Evolutionary conservation across 2,888 invertebrate species (phyloP).

Genomic region (Metacarcinus magister): DNA sequence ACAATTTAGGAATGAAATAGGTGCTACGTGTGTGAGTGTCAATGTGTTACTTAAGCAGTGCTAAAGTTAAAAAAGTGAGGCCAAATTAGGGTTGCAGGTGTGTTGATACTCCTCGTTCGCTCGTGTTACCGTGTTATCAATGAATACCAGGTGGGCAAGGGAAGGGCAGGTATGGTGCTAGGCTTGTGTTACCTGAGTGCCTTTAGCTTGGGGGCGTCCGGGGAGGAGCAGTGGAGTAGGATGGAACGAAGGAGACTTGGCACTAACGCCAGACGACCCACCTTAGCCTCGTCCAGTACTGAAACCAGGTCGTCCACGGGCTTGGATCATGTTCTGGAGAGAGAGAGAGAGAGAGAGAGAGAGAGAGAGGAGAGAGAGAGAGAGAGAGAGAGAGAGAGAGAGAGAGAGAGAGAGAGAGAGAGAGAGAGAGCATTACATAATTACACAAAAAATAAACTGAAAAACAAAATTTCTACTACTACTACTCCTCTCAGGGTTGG

Average conservation of each 20-base stretch:
- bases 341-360: not conserved
- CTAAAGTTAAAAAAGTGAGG: too few species aligned
- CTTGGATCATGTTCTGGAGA: slow-evolving; percentile 89
- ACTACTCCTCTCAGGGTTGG: not conserved
- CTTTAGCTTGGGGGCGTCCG: slow-evolving; percentile 31
- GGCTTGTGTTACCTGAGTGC: slow-evolving; percentile 59
- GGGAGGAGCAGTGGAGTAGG: slow-evolving; percentile 84
- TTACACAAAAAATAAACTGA: too few species aligned
- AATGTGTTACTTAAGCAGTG: too few species aligned
- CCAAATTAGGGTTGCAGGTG: too few species aligned
- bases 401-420: not conserved
- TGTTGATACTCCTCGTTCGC: too few species aligned
- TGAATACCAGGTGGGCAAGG: not conserved
- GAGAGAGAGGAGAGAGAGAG: not conserved
- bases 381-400: not conserved
- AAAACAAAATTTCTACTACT: not conserved
- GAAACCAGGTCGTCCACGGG: slow-evolving; percentile 88
- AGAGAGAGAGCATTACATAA: not conserved
- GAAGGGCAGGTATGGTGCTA: not conserved
- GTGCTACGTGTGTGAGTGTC: too few species aligned
- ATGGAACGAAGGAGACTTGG: slow-evolving; percentile 92
- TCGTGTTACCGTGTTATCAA: too few species aligned
- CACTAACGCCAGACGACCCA: slow-evolving; percentile 92
- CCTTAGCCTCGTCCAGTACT: slow-evolving; percentile 89
- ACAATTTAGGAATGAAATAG: too few species aligned